Base-by-base conservation (phyloP, 1,140 invertebrate genomes). In the Polypedilum pembai region DNA sequence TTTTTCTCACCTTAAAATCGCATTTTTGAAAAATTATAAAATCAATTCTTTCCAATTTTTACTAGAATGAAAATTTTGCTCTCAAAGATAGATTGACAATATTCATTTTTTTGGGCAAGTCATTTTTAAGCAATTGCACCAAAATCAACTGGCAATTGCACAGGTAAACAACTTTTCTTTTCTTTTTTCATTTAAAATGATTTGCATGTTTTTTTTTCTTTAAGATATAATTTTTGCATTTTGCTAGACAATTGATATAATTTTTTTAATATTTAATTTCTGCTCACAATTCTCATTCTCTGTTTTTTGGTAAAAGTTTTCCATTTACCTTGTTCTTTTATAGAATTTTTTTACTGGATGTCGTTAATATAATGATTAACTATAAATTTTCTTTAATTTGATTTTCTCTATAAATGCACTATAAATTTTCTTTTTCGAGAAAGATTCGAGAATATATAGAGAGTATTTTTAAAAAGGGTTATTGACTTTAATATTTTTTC, bases 191-290 rank as follows among this genome's bases (percentile, higher is more conserved):
- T 45, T 45, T 45, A 12, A 45, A 12, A 12, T 45, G 12, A 56
- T 56, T 33, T n/a, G 45, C 45, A 56, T n/a, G 45, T 56, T 56
- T 56, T 15, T 3, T 45, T 45, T 56, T 45, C 15, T 45, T 56
- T 56, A 56, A n/a, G 45, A 56, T n/a, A n/a, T n/a, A 56, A 12
- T 56, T 56, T 56, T 56, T 56, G 45, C 45, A 12, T 56, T 33
- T 56, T 12, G 15, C 45, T 56, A 56, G 45, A 56, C 45, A 56
- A 56, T 56, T 56, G 45, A 56, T 56, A 56, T 56, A 56, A 56
- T 56, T 56, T 56, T 56, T 56, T 33, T 33, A n/a, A n/a, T n/a
- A 5, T 33, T 33, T 33, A 33, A 33, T 33, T 3, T 33, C 5
- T 33, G n/a, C n/a, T n/a, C 41, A 45, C 41, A 56, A n/a, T 56